Conservation (phyloP, 2,113 vertebrate species). For the Pluvianellus socialis region DNA sequence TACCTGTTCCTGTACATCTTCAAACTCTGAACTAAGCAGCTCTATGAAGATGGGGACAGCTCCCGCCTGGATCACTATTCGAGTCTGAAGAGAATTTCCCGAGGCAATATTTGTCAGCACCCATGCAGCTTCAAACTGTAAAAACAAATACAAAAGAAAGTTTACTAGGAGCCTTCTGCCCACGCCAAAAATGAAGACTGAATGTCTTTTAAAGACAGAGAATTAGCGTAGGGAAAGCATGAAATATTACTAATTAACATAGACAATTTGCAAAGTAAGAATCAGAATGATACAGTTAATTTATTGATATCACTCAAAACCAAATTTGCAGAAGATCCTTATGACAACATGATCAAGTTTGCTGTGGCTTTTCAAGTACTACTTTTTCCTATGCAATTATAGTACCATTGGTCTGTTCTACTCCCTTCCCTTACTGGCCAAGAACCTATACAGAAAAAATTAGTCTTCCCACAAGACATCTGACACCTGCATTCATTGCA, state of each 20-base stretch:
- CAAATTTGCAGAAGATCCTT: neutral
- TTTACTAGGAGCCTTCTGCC: neutral
- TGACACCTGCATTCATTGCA: neutral
- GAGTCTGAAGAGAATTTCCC: conserved; percentile 95
- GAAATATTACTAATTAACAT: neutral
- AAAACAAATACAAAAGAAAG: neutral
- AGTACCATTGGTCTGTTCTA: neutral
- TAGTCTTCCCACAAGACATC: neutral
- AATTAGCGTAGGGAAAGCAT: neutral
- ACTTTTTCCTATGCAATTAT: neutral
- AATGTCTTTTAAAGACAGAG: neutral
- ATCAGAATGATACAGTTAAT: neutral
- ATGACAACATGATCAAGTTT: neutral
- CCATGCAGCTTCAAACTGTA: conserved; percentile 98
- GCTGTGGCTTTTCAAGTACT: neutral
- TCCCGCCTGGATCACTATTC: conserved; percentile 96
- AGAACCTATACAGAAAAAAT: neutral
- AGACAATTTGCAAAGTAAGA: neutral
- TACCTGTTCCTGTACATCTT: conserved; percentile 98
- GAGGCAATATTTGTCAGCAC: conserved; percentile 98
- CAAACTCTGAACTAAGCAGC: conserved; percentile 94
- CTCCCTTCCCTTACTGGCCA: neutral
- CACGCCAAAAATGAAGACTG: neutral
- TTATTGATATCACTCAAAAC: neutral
- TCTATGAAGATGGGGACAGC: conserved; percentile 98